Conservation (phyloP, 2,888 invertebrate genomes). For the Empis livida region DNA sequence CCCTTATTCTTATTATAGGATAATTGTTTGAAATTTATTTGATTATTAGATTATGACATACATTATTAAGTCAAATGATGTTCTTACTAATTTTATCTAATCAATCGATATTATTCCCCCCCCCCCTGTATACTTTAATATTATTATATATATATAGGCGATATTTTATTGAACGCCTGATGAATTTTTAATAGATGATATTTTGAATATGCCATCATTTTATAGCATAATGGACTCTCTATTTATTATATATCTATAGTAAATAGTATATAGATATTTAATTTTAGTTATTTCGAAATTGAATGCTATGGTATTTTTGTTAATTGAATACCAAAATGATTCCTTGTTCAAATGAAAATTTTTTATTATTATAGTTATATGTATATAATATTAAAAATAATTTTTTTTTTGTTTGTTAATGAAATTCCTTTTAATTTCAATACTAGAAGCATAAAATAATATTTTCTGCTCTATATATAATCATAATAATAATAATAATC, state of each 20-base stretch:
- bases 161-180: slow-evolving; percentile 20
- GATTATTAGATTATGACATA: too few relatives aligned
- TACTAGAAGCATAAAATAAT: too few relatives aligned
- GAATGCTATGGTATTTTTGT: slow-evolving; percentile 15
- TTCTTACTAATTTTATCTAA: too few relatives aligned
- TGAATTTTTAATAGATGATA: slow-evolving; percentile 19
- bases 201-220: slow-evolving; percentile 13
- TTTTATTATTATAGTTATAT: slow-evolving; percentile 16
- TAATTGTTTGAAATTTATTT: too few relatives aligned
- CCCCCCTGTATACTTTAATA: too few relatives aligned
- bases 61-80: too few relatives aligned
- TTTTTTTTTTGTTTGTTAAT: slow-evolving; percentile 11
- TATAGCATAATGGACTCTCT: slow-evolving; percentile 12
- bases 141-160: slow-evolving; percentile 12
- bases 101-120: too few relatives aligned
- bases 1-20: too few relatives aligned
- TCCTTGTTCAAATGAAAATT: slow-evolving; percentile 18
- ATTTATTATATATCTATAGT: background rate
- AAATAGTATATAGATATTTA: background rate
- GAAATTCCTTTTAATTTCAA: slow-evolving; percentile 8
- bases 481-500: too few relatives aligned
- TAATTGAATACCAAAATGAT: slow-evolving; percentile 20
- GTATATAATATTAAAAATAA: slow-evolving; percentile 14
- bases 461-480: too few relatives aligned
- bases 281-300: slow-evolving; percentile 4